Conservation (phyloP, 2,888 invertebrate species). For the Ennomos quercinarius region DNA sequence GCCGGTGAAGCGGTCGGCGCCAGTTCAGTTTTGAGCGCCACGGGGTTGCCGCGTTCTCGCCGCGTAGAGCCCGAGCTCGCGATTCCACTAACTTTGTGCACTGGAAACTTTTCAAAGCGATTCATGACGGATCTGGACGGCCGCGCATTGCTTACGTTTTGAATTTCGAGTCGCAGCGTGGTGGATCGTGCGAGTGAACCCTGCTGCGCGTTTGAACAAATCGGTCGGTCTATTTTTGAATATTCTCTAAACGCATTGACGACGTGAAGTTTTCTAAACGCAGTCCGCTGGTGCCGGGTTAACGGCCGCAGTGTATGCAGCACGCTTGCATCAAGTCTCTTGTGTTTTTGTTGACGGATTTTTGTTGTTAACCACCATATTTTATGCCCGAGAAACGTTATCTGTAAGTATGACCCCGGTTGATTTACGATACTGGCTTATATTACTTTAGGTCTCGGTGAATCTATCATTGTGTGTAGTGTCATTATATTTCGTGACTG, state of each 20-base stretch:
- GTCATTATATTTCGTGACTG: constrained; percentile 5
- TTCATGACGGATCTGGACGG: constrained; percentile 61
- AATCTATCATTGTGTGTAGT: constrained; percentile 24
- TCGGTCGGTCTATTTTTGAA: constrained; percentile 83
- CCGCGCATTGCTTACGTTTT: constrained; percentile 58
- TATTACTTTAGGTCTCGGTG: constrained; percentile 38
- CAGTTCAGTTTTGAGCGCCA: constrained; percentile 78
- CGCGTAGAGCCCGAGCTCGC: constrained; percentile 73
- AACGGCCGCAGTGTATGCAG: constrained; percentile 81
- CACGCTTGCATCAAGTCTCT: constrained; percentile 76
- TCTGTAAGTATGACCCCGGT: constrained; percentile 84
- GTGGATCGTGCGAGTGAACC: constrained; percentile 60
- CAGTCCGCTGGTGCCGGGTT: constrained; percentile 77
- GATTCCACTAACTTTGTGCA: constrained; percentile 80
- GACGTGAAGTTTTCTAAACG: constrained; percentile 83
- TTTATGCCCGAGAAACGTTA: constrained; percentile 71
- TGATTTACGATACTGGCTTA: constrained; percentile 74
- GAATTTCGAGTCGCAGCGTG: constrained; percentile 58
- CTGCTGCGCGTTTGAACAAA: constrained; percentile 68
- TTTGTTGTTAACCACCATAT: constrained; percentile 76
- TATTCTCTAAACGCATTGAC: constrained; percentile 81
- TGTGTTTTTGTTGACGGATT: constrained; percentile 84
- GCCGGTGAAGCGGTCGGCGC: constrained; percentile 55
- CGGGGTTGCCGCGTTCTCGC: constrained; percentile 71
- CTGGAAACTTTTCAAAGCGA: constrained; percentile 83